Conservation (phyloP, 2,888 invertebrate species). For the Lingula anatina region DNA sequence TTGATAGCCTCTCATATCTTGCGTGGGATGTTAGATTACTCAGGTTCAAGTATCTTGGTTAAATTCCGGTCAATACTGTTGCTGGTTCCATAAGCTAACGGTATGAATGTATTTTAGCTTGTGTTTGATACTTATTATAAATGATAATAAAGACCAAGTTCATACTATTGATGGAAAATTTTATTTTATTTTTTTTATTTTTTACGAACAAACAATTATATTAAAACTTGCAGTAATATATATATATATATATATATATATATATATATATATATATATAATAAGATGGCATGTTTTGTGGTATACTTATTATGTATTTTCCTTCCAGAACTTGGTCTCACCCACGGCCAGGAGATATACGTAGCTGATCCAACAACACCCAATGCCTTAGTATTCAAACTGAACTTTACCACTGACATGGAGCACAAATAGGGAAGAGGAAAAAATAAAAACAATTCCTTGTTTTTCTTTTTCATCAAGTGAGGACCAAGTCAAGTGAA, state of each 20-base stretch:
- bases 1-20: too few relatives aligned
- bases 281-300: background rate
- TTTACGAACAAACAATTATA: background rate
- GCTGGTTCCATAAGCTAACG: too few relatives aligned
- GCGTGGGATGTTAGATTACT: too few relatives aligned
- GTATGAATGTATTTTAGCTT: too few relatives aligned
- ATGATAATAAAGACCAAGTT: too few relatives aligned
- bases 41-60: too few relatives aligned
- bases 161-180: too few relatives aligned
- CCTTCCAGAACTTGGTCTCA: constrained; percentile 71
- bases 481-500: background rate
- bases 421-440: constrained; percentile 18
- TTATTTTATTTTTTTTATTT: background rate
- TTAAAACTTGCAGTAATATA: background rate
- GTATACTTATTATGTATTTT: constrained; percentile 7
- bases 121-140: too few relatives aligned
- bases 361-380: constrained; percentile 91
- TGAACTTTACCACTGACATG: constrained; percentile 45
- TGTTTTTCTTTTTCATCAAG: background rate
- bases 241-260: background rate
- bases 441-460: background rate
- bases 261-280: too few relatives aligned
- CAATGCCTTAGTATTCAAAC: constrained; percentile 45
- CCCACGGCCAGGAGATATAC: constrained; percentile 77
- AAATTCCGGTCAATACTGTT: too few relatives aligned